A percentile compares a stretch with the other conserved stretches of the same genome.
phyloP scores from a whole-genome alignment of 2,797 vertebrate genomes.

The Pseudocheirus occidentalis region DNA sequence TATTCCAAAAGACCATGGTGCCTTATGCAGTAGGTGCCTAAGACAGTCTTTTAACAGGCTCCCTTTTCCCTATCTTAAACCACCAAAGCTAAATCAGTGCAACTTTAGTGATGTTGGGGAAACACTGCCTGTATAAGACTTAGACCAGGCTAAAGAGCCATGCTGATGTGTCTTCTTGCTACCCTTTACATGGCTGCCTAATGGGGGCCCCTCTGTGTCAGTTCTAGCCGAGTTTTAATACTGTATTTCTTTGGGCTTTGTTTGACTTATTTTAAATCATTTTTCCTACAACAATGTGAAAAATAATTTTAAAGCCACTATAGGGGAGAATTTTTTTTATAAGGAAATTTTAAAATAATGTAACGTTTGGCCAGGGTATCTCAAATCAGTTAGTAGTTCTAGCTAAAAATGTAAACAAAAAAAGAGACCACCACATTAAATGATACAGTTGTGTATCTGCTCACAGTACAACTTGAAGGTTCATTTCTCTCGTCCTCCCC shows the following conservation, averaged over 20 bases:
- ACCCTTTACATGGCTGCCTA: not conserved
- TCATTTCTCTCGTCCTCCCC: not conserved
- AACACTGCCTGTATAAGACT: not conserved
- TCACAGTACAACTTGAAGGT: slow-evolving; percentile 75
- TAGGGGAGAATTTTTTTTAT: not conserved
- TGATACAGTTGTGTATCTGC: slow-evolving; percentile 74
- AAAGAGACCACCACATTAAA: slow-evolving; percentile 67
- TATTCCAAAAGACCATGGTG: not conserved
- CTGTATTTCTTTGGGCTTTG: not conserved
- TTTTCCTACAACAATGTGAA: not conserved
- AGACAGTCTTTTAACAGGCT: not conserved
- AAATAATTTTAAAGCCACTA: not conserved
- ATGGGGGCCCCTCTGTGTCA: not conserved
- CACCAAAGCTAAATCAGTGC: not conserved
- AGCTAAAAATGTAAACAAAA: slow-evolving; percentile 73
- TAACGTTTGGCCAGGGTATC: slow-evolving; percentile 41
- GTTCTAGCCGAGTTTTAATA: not conserved
- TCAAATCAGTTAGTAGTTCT: slow-evolving; percentile 67
- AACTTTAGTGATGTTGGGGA: not conserved
- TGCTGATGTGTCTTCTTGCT: not conserved
- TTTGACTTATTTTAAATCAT: not conserved
- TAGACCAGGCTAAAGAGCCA: not conserved
- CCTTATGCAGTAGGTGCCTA: not conserved
- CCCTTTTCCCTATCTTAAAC: not conserved
- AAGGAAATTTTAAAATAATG: slow-evolving; percentile 52